phyloP scores from a whole-genome alignment of 2,888 invertebrate species.

The Noctua janthe region DNA sequence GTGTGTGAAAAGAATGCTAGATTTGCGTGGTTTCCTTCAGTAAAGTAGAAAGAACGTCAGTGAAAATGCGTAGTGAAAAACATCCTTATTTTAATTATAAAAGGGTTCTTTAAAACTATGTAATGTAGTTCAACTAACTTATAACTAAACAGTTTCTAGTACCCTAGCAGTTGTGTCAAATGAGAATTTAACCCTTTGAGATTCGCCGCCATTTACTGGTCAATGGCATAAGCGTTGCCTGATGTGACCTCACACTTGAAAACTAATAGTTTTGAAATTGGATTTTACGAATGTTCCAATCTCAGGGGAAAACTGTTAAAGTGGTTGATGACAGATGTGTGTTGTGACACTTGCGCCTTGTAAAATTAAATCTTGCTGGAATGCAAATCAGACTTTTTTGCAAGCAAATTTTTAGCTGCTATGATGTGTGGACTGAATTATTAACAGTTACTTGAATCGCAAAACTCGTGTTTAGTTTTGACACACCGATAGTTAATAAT shows the following conservation, averaged over 20 bases:
- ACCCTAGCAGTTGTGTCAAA: neutral
- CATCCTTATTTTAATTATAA: neutral
- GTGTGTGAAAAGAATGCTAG: neutral
- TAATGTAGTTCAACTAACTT: neutral
- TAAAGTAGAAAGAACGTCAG: neutral
- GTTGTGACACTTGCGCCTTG: neutral
- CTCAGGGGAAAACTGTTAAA: neutral
- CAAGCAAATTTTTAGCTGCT: neutral
- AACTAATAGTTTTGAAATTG: conserved; percentile 27
- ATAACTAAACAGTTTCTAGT: conserved; percentile 9
- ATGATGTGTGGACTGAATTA: neutral
- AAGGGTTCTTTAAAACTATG: neutral
- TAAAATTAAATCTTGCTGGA: neutral
- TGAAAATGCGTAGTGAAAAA: neutral
- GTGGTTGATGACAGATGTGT: neutral
- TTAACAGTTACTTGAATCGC: neutral
- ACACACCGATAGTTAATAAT: neutral
- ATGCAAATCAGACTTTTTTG: neutral
- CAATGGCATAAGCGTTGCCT: conserved; percentile 34
- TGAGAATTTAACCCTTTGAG: conserved; percentile 12
- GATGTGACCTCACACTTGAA: conserved; percentile 37
- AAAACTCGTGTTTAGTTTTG: neutral
- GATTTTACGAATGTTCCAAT: neutral
- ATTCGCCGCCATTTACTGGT: conserved; percentile 41
- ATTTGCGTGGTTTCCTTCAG: neutral